phyloP scores from a whole-genome alignment of 2,888 invertebrate genomes.

The Polyploca ridens region DNA sequence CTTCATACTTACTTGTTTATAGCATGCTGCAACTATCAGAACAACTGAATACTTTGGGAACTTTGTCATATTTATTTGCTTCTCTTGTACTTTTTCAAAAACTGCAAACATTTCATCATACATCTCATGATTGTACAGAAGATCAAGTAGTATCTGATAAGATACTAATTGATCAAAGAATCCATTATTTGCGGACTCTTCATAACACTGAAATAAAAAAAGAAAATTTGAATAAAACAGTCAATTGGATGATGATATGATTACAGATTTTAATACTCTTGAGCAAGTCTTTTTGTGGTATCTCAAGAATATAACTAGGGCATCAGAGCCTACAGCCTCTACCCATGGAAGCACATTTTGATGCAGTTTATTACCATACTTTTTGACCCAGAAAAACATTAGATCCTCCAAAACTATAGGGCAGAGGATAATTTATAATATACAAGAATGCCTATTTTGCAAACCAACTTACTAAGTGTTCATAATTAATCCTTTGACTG shows the following conservation, averaged over 20 bases:
- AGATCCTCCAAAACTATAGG: too few species aligned
- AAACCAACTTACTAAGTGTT: too few species aligned
- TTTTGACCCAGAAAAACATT: too few species aligned
- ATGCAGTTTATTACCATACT: too few species aligned
- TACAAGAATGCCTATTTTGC: too few species aligned
- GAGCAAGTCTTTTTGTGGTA: too few species aligned
- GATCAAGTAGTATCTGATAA: slow-evolving; percentile 88
- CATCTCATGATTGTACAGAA: slow-evolving; percentile 87
- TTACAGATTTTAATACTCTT: too few species aligned
- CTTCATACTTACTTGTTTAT: slow-evolving; percentile 88
- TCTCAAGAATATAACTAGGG: too few species aligned
- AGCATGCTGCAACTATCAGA: slow-evolving; percentile 88
- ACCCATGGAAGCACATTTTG: too few species aligned
- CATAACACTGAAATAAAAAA: slow-evolving; percentile 84
- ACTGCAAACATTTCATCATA: slow-evolving; percentile 87
- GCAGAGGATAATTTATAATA: too few species aligned
- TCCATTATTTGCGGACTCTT: slow-evolving; percentile 83
- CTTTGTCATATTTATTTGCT: slow-evolving; percentile 86
- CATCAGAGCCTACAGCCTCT: too few species aligned
- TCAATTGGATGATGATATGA: neutral
- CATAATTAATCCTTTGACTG: too few species aligned
- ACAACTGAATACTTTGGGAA: slow-evolving; percentile 88
- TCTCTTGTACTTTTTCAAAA: slow-evolving; percentile 85
- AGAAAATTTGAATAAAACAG: slow-evolving; percentile 14
- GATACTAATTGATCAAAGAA: slow-evolving; percentile 90